Evolutionary conservation across 2,113 vertebrate species (phyloP), one percentile per base, ranked within the genome.

Genomic region (Malaclemys terrapin): DNA sequence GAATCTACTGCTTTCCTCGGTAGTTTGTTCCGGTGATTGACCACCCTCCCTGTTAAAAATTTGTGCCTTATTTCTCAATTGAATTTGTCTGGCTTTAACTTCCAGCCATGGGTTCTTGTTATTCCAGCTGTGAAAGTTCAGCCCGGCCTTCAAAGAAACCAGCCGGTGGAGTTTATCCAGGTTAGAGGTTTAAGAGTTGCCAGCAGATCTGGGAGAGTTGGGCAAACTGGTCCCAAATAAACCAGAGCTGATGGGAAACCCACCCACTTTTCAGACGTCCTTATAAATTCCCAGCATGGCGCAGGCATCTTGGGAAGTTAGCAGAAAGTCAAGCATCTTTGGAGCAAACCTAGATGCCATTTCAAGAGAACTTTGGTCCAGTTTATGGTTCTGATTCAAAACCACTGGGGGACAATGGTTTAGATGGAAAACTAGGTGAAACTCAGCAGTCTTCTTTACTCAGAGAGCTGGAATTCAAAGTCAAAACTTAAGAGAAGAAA

Each of bases 331-430:
- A 91, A 93, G 90, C 13, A 82, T 47, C 85, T 53, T 65, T 45
- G 56, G 84, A 38, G 17, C 59, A 76, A 79, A 59, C 65, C 65
- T 72, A 38, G 62, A 72, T 72, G n/a, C 35, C 57, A 31, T 24
- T 22, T 24, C 35, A n/a, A 52, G 49, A 78, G 56, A 47, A 91
- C 94, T 69, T 94, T 95, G 97, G 95, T 95, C 87, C 52, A 83
- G 84, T 12, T 31, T 45, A 0, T 9, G 81, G 87, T 2, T 75
- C 85, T 29, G 90, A 72, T 38, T 72, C 8, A 38, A n/a, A 72
- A 38, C 65, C 65, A 72, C 65, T 10, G 65, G n/a, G 16, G 7
- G 65, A 16, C 10, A 2, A 38, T 72, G 35, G 17, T 72, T 72
- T n/a, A 72, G n/a, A n/a, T 72, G 65, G 35, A 72, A 72, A 72